Base-by-base conservation (phyloP, 2,888 invertebrate species). In the Diaperis boleti region DNA sequence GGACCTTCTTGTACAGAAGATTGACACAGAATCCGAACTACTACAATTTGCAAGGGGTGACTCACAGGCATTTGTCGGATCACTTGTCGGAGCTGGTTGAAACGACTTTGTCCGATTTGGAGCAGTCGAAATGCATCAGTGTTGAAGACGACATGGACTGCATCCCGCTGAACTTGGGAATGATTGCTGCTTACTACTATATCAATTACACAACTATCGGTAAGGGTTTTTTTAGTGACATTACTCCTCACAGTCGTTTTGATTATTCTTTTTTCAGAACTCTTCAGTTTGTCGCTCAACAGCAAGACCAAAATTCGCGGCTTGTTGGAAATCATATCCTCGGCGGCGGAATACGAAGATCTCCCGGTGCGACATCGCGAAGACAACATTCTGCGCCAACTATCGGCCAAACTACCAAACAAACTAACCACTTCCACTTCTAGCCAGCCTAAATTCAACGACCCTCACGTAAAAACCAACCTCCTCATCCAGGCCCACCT, bases 161-260 rank as follows among this genome's bases (percentile, higher is more conserved):
- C 0, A 87, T 95, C 62, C 97, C 99, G 0, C 86, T 99, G 26
- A 99, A 99, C 85, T 84, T 99, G 78, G 99, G 99, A 77, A 99
- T 99, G 98, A 99, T 99, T 80, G 98, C 99, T 0, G 97, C 98
- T 0, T 99, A 99, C 83, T 99, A 99, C 82, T 99, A 99, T 83
- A 99, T 99, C 75, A 98, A 98, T 82, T 99, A 99, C 76, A 97
- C 98, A 0, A 99, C 99, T 0, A 99, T 99, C 61, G 94, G 94
- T 94, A 77, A 81, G 82, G 49, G 15, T 17, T n/a, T 7, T 14
- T 6, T n/a, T n/a, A n/a, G n/a, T n/a, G n/a, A n/a, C n/a, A n/a
- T n/a, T n/a, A n/a, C n/a, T n/a, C n/a, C n/a, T n/a, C n/a, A n/a
- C n/a, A n/a, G n/a, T n/a, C n/a, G n/a, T n/a, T n/a, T n/a, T n/a